A percentile compares a stretch with the other conserved stretches of the same genome.
Conservation (phyloP, 2,113 vertebrate genomes). For the Erythrocercus mccallii region DNA sequence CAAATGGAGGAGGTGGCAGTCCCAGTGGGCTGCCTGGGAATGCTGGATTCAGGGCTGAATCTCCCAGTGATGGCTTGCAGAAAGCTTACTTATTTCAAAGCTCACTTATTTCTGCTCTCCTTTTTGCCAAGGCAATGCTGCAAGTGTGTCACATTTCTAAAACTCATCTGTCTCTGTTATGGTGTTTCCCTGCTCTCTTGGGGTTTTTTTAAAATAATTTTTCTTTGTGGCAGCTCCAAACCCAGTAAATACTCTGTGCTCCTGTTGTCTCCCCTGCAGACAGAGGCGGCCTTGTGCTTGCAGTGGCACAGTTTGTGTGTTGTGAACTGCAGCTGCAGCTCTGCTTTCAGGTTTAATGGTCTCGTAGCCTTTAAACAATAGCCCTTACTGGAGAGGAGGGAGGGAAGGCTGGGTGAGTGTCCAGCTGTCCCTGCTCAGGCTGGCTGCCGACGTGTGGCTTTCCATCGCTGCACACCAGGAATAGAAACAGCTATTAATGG, state of each 20-base stretch:
- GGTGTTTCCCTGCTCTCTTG: not conserved
- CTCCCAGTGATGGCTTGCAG: not conserved
- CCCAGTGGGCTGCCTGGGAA: not conserved
- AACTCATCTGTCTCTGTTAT: not conserved
- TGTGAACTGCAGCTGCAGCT: not conserved
- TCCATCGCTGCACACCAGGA: not conserved
- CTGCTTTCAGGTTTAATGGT: not conserved
- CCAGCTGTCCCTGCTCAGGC: not conserved
- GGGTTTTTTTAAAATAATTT: not conserved
- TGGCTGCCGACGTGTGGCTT: not conserved
- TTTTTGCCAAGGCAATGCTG: not conserved
- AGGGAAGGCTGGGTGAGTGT: not conserved
- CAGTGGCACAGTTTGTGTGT: not conserved
- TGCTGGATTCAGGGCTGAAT: not conserved
- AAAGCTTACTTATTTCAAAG: not conserved
- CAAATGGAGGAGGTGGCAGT: not conserved
- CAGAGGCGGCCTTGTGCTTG: not conserved
- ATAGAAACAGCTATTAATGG: slow-evolving; percentile 1
- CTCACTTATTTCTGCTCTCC: not conserved
- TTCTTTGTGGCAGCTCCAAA: not conserved
- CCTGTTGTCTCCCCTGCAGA: not conserved
- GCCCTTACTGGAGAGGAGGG: not conserved
- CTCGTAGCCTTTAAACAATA: not conserved
- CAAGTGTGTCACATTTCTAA: not conserved
- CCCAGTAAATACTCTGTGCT: not conserved